A percentile compares a stretch with the other conserved stretches of the same genome.
Evolutionary conservation across 2,113 vertebrate species (phyloP).

Genomic region (Blennius ocellaris): DNA sequence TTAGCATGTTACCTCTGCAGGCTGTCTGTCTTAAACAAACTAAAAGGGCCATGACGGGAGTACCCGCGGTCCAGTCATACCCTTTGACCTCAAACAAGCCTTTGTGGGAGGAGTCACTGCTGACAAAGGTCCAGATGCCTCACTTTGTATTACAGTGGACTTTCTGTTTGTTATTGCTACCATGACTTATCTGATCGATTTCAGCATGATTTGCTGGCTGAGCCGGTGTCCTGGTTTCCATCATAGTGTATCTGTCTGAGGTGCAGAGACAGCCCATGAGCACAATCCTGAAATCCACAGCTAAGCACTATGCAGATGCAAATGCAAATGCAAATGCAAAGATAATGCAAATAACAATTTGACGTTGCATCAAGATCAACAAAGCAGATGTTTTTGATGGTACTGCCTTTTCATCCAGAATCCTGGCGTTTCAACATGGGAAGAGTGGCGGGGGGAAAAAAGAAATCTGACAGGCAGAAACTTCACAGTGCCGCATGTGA

Average conservation of each 20-base stretch:
- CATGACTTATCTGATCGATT: conserved; percentile 25
- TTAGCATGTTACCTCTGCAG: conserved; percentile 20
- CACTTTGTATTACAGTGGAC: conserved; percentile 7
- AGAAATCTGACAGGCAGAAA: conserved; percentile 23
- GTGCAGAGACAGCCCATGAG: conserved; percentile 7
- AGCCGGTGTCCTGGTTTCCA: conserved; percentile 7
- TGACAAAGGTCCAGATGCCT: conserved; percentile 31
- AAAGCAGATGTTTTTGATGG: not conserved
- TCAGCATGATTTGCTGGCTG: conserved; percentile 11
- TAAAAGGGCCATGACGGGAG: conserved; percentile 34
- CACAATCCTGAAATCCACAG: conserved; percentile 13
- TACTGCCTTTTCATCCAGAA: not conserved
- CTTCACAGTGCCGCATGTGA: conserved; percentile 53
- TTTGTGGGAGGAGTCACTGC: conserved; percentile 21
- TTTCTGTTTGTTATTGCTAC: conserved; percentile 23
- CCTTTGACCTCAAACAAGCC: conserved; percentile 26
- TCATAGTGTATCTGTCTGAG: conserved; percentile 7
- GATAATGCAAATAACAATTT: not conserved
- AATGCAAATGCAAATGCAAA: not conserved
- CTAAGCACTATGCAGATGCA: conserved; percentile 11
- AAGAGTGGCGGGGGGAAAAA: conserved; percentile 2
- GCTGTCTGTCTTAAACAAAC: conserved; percentile 53
- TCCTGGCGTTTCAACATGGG: not conserved
- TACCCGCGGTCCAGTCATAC: not conserved
- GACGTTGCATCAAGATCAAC: not conserved